These are phyloP conservation scores for Hippocampus comes DNA, from an alignment of 2,113 vertebrate genomes.

Conservation along the genomic window DNA sequence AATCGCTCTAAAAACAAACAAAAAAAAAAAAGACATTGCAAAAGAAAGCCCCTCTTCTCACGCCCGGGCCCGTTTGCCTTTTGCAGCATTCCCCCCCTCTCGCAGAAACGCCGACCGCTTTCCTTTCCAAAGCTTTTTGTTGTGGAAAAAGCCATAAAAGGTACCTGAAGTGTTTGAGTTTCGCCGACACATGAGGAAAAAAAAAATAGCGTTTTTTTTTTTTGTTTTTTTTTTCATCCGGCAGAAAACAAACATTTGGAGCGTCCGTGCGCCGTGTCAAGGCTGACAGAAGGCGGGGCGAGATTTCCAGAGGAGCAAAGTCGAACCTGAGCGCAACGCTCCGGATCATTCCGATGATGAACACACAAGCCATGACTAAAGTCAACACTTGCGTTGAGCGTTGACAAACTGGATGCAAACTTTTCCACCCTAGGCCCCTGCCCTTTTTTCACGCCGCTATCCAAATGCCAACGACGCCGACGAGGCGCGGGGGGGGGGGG, in stretches of 20 bases:
- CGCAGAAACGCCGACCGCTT: neutral
- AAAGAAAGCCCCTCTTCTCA: too few relatives aligned
- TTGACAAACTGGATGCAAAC: neutral
- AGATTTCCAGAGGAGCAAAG: conserved; percentile 3
- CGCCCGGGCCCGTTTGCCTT: too few relatives aligned
- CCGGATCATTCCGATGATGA: neutral
- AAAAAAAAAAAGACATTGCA: too few relatives aligned
- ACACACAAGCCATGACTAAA: neutral
- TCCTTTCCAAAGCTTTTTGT: neutral
- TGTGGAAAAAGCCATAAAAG: conserved; percentile 2
- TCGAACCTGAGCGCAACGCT: neutral
- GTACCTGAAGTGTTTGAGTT: conserved; percentile 6
- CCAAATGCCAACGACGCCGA: too few relatives aligned
- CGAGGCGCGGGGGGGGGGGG: neutral
- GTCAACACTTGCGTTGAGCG: neutral
- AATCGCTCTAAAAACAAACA: too few relatives aligned
- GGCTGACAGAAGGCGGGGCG: neutral
- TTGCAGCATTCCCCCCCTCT: too few relatives aligned
- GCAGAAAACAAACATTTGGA: neutral
- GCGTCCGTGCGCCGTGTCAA: neutral
- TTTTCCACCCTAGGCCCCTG: too few relatives aligned
- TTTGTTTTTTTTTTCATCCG: neutral
- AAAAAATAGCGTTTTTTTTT: neutral
- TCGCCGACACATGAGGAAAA: neutral
- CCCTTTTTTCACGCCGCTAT: too few relatives aligned